Evolutionary conservation across 1,140 invertebrate species (phyloP).

Genomic region (Rhagoletis pomonella): DNA sequence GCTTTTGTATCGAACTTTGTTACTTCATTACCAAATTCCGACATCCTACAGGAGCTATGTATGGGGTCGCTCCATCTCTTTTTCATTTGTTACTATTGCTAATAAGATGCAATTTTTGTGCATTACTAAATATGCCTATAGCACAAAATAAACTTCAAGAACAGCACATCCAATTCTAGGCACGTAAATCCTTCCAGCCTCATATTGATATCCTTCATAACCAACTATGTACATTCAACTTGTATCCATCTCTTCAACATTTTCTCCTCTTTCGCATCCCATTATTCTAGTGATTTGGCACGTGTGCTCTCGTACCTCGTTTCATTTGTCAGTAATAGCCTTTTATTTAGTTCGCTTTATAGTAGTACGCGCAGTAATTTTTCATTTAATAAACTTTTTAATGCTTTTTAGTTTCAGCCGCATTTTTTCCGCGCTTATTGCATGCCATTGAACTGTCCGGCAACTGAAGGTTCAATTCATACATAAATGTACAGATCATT

Average conservation of each 20-base stretch:
- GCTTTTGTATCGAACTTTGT: constrained; percentile 31
- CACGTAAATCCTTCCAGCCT: no score
- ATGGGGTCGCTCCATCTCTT: not conserved
- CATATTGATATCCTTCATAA: no score
- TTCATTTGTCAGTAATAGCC: not conserved
- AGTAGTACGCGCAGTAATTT: not conserved
- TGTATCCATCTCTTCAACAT: not conserved
- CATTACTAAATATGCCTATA: no score
- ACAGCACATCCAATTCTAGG: no score
- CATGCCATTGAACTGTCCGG: constrained; percentile 36
- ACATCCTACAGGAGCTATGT: not conserved
- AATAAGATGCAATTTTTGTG: not conserved
- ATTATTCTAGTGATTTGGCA: constrained; percentile 1
- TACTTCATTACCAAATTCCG: not conserved
- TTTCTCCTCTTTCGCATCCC: not conserved
- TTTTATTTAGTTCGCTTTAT: not conserved
- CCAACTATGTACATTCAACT: not conserved
- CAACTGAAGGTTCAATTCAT: constrained; percentile 44
- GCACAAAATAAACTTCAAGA: not conserved
- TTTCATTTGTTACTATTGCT: no score
- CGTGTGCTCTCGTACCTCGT: not conserved
- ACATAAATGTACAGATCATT: constrained; percentile 31
- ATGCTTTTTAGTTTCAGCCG: not conserved
- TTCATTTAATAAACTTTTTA: not conserved
- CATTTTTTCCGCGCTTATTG: not conserved